Evolutionary conservation across 1,140 invertebrate species (phyloP).

Genomic region (Solenopsis invicta): DNA sequence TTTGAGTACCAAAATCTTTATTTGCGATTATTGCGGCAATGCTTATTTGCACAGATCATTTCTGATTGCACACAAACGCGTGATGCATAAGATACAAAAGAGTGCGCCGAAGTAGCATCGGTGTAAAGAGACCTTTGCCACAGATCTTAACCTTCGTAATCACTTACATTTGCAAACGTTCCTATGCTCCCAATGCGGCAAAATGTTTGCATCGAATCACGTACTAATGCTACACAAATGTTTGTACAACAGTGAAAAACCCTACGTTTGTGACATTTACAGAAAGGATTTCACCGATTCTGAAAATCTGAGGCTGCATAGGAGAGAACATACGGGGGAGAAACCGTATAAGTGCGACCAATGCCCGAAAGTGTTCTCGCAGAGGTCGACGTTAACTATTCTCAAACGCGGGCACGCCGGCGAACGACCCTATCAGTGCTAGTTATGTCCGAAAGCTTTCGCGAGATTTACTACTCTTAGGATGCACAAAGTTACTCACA

Average conservation of each 20-base stretch:
- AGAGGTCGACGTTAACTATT: constrained; percentile 86
- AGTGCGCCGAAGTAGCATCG: constrained; percentile 49
- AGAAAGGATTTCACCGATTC: constrained; percentile 87
- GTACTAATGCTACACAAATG: constrained; percentile 86
- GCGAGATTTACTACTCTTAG: constrained; percentile 89
- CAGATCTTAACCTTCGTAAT: constrained; percentile 68
- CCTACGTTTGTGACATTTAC: constrained; percentile 90
- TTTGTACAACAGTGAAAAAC: constrained; percentile 89
- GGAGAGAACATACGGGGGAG: constrained; percentile 86
- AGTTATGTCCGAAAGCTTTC: constrained; percentile 84
- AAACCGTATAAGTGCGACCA: constrained; percentile 88
- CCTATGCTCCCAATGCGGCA: constrained; percentile 86
- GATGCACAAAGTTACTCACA: constrained; percentile 89
- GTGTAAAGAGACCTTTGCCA: constrained; percentile 82
- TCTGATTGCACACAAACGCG: constrained; percentile 2
- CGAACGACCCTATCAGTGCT: constrained; percentile 84
- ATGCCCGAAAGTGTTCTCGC: constrained; percentile 86
- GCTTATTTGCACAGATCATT: constrained; percentile 34
- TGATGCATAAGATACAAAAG: not conserved
- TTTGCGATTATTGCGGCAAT: constrained; percentile 40
- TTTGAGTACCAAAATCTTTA: not conserved
- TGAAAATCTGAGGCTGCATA: constrained; percentile 86
- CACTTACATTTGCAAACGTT: constrained; percentile 78
- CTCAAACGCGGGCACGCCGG: constrained; percentile 88
- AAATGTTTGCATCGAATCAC: constrained; percentile 88